Evolutionary conservation across 2,113 vertebrate genomes (phyloP), one percentile per base, ranked within the genome.

Genomic region (Onychostruthus taczanowskii): DNA sequence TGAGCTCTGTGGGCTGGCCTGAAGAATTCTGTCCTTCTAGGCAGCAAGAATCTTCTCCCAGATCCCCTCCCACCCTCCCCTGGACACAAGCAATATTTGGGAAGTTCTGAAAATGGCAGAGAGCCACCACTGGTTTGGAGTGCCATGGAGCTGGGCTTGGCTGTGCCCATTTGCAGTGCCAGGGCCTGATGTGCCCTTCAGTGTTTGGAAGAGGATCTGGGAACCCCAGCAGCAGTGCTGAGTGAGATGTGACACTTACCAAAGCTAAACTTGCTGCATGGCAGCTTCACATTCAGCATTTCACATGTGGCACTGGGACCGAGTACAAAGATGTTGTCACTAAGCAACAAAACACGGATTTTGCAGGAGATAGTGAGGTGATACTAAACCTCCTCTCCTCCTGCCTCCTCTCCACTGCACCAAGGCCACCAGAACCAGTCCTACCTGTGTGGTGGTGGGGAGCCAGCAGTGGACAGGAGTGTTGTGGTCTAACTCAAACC

Each of bases 321-420:
- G 5, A 1, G 15, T 28, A 28, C 7, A 58, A 58, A 87, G 59
- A 78, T 44, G 22, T 63, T 93, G 94, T 94, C 94, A 88, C 83
- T 74, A 95, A 95, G 91, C 94, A 95, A 94, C 82, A 94, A 87
- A 95, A 69, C 70, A 53, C 4, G 1, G 56, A 56, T 90, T 95
- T 83, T 88, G 43, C 67, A 85, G 75, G 79, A 83, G 79, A 41
- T 13, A 47, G 35, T 12, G 63, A 86, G 76, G 68, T 90, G 88
- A 72, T 50, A 53, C 39, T 55, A 47, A 88, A 70, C 19, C 26
- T 86, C 49, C 50, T 82, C 64, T 69, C 64, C 50, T 91, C 26
- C 20, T 61, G 37, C 46, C 10, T 75, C 27, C 14, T 83, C 47
- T 80, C 31, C 67, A 63, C 1, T 22, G 28, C 35, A 37, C 50